Percentiles rank a stretch among this genome's conserved stretches.
Evolutionary conservation across 2,888 invertebrate species (phyloP).

Genomic region (Brenthis ino): DNA sequence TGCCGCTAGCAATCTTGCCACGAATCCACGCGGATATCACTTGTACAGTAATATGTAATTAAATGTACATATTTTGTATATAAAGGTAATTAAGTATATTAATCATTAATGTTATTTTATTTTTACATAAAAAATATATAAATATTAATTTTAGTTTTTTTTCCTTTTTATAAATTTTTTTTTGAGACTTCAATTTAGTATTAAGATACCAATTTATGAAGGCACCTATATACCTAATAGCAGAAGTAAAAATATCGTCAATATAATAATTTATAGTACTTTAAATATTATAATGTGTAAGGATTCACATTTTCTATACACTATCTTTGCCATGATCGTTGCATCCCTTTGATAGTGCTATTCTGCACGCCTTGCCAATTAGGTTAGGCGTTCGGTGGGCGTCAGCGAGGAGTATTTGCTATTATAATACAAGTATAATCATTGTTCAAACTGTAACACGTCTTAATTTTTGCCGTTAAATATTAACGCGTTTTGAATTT

Average conservation of each 20-base stretch:
- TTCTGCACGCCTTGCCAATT: constrained; percentile 14
- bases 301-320: constrained; percentile 4
- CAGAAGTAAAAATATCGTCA: not conserved
- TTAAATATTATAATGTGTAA: not conserved
- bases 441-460: not conserved
- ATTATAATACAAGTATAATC: constrained; percentile 2
- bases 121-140: too few relatives aligned
- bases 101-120: too few relatives aligned
- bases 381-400: constrained; percentile 1
- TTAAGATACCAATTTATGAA: too few relatives aligned
- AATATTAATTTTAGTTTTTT: too few relatives aligned
- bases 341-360: not conserved
- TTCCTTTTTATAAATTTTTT: too few relatives aligned
- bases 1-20: too few relatives aligned
- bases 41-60: too few relatives aligned
- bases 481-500: too few relatives aligned
- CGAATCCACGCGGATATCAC: too few relatives aligned
- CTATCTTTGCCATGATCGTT: not conserved
- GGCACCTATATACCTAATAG: not conserved
- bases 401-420: constrained; percentile 1
- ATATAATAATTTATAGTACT: not conserved
- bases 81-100: too few relatives aligned
- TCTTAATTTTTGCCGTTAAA: not conserved
- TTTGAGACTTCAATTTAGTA: too few relatives aligned
- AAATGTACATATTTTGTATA: too few relatives aligned